These are phyloP conservation scores for Sebastes diaconus DNA, from an alignment of 2,797 vertebrate genomes.

Conservation along the genomic window DNA sequence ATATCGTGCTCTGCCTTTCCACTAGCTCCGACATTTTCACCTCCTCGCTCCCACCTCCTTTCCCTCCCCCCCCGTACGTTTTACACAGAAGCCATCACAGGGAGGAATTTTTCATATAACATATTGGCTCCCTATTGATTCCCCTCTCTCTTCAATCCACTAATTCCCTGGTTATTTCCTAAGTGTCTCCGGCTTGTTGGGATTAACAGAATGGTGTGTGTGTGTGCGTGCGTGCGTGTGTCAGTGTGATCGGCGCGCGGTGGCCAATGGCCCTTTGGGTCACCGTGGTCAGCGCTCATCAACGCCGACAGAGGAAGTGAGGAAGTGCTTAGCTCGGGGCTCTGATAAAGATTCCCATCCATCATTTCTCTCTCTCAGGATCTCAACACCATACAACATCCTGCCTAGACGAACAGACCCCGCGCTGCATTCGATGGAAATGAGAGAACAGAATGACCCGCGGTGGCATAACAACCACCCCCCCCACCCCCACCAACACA, in stretches of 20 bases:
- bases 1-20: conserved; percentile 20
- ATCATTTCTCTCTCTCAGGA: conserved; percentile 77
- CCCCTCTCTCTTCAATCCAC: conserved; percentile 71
- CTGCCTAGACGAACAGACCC: conserved; percentile 64
- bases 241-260: conserved; percentile 47
- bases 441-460: conserved; percentile 63
- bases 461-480: conserved; percentile 23
- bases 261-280: conserved; percentile 75
- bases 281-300: conserved; percentile 80
- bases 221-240: conserved; percentile 36
- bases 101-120: conserved; percentile 82
- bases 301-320: conserved; percentile 80
- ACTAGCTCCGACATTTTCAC: conserved; percentile 6
- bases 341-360: conserved; percentile 82
- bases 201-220: conserved; percentile 66
- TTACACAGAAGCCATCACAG: conserved; percentile 63
- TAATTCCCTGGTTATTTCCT: conserved; percentile 84
- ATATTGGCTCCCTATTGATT: conserved; percentile 83
- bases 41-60: neutral
- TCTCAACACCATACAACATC: conserved; percentile 76
- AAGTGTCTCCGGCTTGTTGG: conserved; percentile 77
- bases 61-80: conserved; percentile 3
- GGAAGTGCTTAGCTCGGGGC: conserved; percentile 81
- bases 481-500: neutral
- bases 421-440: conserved; percentile 54